Base-by-base conservation (phyloP, 2,113 vertebrate species). In the Passer montanus region DNA sequence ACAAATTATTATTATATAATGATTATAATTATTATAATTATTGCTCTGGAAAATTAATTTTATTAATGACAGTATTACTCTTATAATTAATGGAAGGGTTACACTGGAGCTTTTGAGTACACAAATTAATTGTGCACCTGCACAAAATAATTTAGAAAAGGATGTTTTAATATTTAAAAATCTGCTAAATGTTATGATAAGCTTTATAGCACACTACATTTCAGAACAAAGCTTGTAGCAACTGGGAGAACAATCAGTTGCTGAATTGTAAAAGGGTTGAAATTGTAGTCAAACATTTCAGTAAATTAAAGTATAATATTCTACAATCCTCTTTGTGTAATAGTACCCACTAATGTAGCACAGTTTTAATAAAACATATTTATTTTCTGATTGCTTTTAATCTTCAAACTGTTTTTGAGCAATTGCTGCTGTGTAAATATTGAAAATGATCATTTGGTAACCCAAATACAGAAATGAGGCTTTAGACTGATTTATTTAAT, bases 311-410 rank as follows among this genome's bases (percentile, higher is more conserved):
- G 66, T 53, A 30, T 62, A 80, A 85, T 43, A 90, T 66, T 49
- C 59, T 53, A 47, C n/a, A 95, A 93, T 85, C 87, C 53, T 75
- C 79, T 94, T 91, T 74, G 66, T 81, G 86, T 92, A 94, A 88
- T 1, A 72, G 52, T 21, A 64, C n/a, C 52, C 52, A 46, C 66
- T 75, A 93, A 81, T 39, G 39, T 58, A 87, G 52, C 72, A 81
- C 52, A 33, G 56, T 89, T 92, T 90, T 73, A 85, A 80, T 95
- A 85, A 94, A 94, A 56, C 69, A 68, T 78, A 94, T 94, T 93
- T 86, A 86, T 92, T 94, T 91, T 68, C 62, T 69, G 46, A 73
- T 94, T 84, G 49, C 60, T 95, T 84, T 96, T 96, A 94, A 94
- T 96, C 83, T 80, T 80, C 74, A 39, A 59, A 95, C 37, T 60